Evolutionary conservation across 2,113 vertebrate species (phyloP).

Genomic region (Indicator indicator): DNA sequence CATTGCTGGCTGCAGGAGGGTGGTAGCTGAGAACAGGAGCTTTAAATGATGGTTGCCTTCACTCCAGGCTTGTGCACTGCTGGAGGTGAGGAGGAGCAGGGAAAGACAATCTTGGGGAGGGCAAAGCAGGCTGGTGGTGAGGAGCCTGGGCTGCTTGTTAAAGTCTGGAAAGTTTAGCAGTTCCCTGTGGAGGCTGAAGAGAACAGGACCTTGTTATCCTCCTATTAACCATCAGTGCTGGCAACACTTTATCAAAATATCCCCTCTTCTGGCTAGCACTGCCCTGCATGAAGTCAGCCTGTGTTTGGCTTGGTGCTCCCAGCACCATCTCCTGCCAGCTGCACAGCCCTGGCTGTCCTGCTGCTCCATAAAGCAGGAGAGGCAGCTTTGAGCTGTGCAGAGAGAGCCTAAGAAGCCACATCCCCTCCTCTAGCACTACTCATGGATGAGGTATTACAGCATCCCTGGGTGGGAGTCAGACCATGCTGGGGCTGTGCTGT

Average conservation of each 20-base stretch:
- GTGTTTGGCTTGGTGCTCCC: background rate
- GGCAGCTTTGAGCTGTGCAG: accelerated
- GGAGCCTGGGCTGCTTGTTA: background rate
- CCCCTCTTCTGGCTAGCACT: background rate
- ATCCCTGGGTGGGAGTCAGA: background rate
- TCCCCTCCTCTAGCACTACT: background rate
- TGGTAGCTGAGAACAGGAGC: background rate
- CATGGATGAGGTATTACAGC: background rate
- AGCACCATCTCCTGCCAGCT: background rate
- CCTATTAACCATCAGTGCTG: background rate
- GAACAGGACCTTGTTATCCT: background rate
- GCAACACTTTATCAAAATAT: background rate
- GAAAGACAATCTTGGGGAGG: background rate
- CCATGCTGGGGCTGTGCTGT: background rate
- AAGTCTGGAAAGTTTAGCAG: slow-evolving; percentile 2
- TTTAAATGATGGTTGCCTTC: background rate
- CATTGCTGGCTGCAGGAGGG: background rate
- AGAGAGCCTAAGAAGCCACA: background rate
- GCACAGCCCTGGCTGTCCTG: background rate
- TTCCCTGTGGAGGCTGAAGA: background rate
- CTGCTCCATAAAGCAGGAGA: background rate
- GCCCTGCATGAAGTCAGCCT: background rate
- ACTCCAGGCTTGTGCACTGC: background rate
- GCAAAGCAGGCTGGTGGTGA: background rate
- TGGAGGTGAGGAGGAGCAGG: background rate